These are phyloP conservation scores for Drosophila yakuba DNA, from an alignment of 1,140 invertebrate species.

Conservation along the genomic window DNA sequence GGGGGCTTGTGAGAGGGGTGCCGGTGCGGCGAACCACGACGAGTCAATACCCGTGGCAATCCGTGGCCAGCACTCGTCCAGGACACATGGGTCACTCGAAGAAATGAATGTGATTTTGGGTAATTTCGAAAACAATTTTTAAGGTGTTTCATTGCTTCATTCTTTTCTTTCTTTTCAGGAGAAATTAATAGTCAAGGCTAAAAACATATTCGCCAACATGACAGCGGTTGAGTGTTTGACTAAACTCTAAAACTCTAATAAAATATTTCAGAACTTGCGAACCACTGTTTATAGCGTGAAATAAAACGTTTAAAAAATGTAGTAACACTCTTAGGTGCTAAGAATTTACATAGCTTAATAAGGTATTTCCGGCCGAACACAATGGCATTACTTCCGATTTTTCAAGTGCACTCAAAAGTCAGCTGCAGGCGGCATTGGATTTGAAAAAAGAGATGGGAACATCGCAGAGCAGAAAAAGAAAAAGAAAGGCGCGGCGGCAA, in stretches of 20 bases:
- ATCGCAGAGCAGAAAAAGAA: constrained; percentile 14
- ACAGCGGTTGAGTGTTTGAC: too few species aligned
- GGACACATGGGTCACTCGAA: constrained; percentile 39
- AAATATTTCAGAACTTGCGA: neutral
- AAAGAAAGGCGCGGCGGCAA: constrained; percentile 48
- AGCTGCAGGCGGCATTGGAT: constrained; percentile 78
- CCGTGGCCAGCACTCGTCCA: constrained; percentile 52
- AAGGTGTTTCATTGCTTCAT: neutral
- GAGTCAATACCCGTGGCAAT: constrained; percentile 79
- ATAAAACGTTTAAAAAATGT: too few species aligned
- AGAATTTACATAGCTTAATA: neutral
- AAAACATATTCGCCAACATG: too few species aligned
- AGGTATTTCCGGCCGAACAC: neutral
- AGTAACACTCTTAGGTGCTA: too few species aligned
- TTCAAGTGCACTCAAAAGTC: constrained; percentile 68
- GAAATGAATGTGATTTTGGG: neutral
- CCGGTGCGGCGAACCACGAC: constrained; percentile 71
- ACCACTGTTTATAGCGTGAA: too few species aligned
- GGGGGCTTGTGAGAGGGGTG: neutral
- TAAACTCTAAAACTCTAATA: neutral
- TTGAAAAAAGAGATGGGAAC: constrained; percentile 47
- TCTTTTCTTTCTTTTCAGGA: too few species aligned
- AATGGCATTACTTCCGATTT: neutral
- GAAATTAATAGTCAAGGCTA: too few species aligned
- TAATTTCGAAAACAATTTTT: neutral